Conservation (phyloP, 1,140 invertebrate species). For the Drosophila sp. region DNA sequence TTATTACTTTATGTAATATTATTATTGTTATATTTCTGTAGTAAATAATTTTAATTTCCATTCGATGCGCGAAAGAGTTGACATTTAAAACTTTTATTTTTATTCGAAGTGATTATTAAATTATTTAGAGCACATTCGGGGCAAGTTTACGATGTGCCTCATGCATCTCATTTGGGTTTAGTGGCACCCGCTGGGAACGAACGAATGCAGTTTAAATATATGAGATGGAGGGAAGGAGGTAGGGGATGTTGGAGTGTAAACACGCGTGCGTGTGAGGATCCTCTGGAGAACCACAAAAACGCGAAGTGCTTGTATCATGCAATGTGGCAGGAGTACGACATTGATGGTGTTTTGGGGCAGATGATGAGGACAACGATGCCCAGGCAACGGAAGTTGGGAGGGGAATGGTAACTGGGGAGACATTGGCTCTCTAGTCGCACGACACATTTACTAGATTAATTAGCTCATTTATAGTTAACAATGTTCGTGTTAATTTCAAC, state of each 20-base stretch:
- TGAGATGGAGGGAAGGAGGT: neutral
- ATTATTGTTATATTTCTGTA: no score
- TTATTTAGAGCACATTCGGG: constrained; percentile 59
- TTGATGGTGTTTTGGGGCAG: neutral
- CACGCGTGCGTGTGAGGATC: constrained; percentile 56
- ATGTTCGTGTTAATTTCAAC: constrained; percentile 84
- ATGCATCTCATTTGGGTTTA: constrained; percentile 76
- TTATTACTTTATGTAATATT: no score
- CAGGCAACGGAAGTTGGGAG: no score
- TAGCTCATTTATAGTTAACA: constrained; percentile 83
- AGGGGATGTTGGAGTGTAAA: constrained; percentile 19
- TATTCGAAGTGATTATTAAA: constrained; percentile 60
- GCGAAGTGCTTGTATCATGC: constrained; percentile 53
- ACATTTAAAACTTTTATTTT: constrained; percentile 22
- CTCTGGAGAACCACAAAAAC: constrained; percentile 81
- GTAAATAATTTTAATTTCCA: no score
- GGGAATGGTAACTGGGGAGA: constrained; percentile 22
- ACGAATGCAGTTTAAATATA: constrained; percentile 21
- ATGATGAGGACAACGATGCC: neutral
- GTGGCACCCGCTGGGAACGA: constrained; percentile 55
- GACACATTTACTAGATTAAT: constrained; percentile 83
- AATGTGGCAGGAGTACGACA: constrained; percentile 8
- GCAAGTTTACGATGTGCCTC: constrained; percentile 67
- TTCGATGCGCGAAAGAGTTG: neutral
- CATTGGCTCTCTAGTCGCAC: constrained; percentile 20